Percentiles rank a stretch among this genome's conserved stretches.
Conservation (phyloP, 2,888 invertebrate species). For the Apamea anceps region DNA sequence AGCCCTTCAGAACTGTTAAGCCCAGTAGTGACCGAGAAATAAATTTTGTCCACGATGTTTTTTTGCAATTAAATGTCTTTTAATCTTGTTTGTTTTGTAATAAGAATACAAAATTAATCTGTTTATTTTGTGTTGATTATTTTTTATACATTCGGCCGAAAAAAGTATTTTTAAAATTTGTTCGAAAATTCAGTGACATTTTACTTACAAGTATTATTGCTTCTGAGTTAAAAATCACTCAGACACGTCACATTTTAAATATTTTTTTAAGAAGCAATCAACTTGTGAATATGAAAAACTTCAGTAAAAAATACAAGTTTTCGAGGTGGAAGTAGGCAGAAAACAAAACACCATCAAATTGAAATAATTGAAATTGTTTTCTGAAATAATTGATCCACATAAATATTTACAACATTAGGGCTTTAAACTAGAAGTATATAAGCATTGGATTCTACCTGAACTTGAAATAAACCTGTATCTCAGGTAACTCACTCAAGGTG, state of each 20-base stretch:
- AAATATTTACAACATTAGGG: background rate
- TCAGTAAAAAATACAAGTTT: background rate
- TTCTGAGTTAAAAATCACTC: background rate
- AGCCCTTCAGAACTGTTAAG: slow-evolving; percentile 47
- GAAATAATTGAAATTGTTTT: background rate
- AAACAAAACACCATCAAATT: background rate
- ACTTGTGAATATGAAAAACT: background rate
- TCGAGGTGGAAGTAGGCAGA: background rate
- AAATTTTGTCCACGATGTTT: slow-evolving; percentile 18
- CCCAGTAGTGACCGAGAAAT: slow-evolving; percentile 6
- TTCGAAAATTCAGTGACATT: background rate
- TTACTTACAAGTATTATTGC: background rate
- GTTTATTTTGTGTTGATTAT: background rate
- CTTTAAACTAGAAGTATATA: background rate
- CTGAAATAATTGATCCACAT: no score
- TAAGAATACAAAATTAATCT: background rate
- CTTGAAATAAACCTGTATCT: background rate
- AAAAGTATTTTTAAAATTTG: background rate
- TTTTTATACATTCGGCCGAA: background rate
- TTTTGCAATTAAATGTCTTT: background rate
- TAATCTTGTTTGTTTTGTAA: background rate
- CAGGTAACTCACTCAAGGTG: no score
- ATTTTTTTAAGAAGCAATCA: background rate
- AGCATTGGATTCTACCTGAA: background rate
- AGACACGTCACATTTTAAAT: background rate